Base-by-base conservation (phyloP, 2,888 invertebrate species). In the Eueremaeus valkanovi region DNA sequence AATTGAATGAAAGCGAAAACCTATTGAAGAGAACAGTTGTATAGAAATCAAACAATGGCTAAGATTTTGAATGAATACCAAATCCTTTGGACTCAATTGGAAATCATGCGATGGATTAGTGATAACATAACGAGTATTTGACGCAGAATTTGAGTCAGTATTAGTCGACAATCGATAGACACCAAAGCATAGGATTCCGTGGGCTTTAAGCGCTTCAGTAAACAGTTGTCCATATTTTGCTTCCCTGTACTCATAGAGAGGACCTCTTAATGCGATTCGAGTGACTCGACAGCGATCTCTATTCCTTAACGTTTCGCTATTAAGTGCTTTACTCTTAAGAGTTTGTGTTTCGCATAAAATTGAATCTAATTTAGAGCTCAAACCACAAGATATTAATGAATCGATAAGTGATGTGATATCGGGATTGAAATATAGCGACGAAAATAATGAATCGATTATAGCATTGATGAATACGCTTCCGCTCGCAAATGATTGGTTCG, bases 341-440 rank as follows among this genome's bases (percentile, higher is more conserved):
- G 98, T 99, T 63, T 98, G 98, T 78, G 99, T 97, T 87, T 99
- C 99, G 3, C 99, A 99, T 81, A 99, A 88, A 83, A 99, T 99
- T 82, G 98, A 88, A 86, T 99, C 99, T 83, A 99, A 86, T 86
- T 99, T 99, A 9, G 99, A 98, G 78, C 99, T 99, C 78, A 99
- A 98, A 79, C 99, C 99, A 81, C 99, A 99, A 81, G 99, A 99
- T 83, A 99, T 98, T 83, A 99, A 86, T 78, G 98, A 98, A 83
- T 99, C 89, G 83, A 99, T 99, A 83, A 99, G 86, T 76, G 99
- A 99, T 87, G 99, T 88, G 85, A 99, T 99, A 87, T 99, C 99
- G 88, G 99, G 99, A 88, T 99, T 99, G 88, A 99, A 99, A 85
- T 99, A 99, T 77, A 98, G 99, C 85, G 99, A 99, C 84, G 97